Evolutionary conservation across 35 echinoderm and acorn worm genomes (phyloP), one percentile per base, ranked within the genome.

Genomic region (Holothuria glaberrima): DNA sequence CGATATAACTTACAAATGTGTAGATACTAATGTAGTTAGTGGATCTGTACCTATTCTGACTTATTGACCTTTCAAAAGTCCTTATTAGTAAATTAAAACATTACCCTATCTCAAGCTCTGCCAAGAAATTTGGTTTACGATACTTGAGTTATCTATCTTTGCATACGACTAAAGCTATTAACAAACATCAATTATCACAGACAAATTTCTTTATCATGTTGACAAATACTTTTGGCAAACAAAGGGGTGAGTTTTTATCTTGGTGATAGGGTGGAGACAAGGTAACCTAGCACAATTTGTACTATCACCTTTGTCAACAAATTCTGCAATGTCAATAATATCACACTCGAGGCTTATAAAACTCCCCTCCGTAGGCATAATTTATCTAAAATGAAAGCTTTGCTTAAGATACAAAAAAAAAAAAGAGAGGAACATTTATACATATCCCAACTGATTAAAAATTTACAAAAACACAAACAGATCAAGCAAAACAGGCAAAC

Each of bases 181-280:
- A 24, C 74, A 78, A 78, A 48, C 33, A 78, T 78, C 74, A 26
- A 48, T 78, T 78, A 78, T 78, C 74, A 50, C 22, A 7, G 41
- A n/a, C 44, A 48, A 78, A 78, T 78, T 78, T 78, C 74, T 78
- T 78, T 78, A 78, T 78, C 74, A 48, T 78, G 74, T 78, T 78
- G 74, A 52, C 74, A 78, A 78, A 78, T 35, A 78, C 74, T 35
- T 48, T 48, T 38, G 13, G 20, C 74, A 78, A 78, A 78, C 74
- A 78, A 50, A 50, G 7, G 20, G 38, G 44, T 48, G 35, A 48
- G 18, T 78, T 78, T 73, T 78, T 78, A 78, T 78, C 74, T 24
- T 30, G 29, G 74, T 50, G 74, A 78, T 78, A 48, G 50, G 27
- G 36, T 78, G 26, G 44, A 48, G 74, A 78, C 74, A 78, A 78